A percentile compares a stretch with the other conserved stretches of the same genome.
phyloP scores from a whole-genome alignment of 2,888 invertebrate species.

The Drosophila putrida region DNA sequence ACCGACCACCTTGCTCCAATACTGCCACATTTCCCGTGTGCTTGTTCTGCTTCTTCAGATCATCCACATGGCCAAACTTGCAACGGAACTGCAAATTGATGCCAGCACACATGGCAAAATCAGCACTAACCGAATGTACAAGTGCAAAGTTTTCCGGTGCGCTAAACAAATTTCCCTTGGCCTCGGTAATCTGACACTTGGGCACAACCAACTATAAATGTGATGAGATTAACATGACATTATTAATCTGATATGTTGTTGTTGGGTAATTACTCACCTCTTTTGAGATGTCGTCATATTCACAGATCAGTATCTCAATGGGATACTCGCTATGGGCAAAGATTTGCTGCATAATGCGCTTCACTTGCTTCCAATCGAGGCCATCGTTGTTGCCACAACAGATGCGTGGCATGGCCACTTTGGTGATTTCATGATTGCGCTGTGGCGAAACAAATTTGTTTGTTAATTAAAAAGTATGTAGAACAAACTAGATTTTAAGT shows the following conservation, averaged over 20 bases:
- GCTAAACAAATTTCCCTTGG: slow-evolving; percentile 86
- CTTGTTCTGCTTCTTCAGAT: slow-evolving; percentile 81
- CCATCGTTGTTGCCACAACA: slow-evolving; percentile 88
- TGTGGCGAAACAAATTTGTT: slow-evolving; percentile 37
- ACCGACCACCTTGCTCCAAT: slow-evolving; percentile 85
- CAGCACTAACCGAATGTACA: slow-evolving; percentile 87
- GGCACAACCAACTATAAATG: slow-evolving; percentile 63
- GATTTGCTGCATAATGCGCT: slow-evolving; percentile 75
- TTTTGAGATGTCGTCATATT: slow-evolving; percentile 65
- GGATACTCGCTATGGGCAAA: slow-evolving; percentile 76
- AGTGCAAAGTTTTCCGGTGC: slow-evolving; percentile 86
- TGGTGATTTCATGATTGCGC: slow-evolving; percentile 86
- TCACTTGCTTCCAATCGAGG: slow-evolving; percentile 87
- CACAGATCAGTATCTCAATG: slow-evolving; percentile 77
- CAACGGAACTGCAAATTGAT: slow-evolving; percentile 86
- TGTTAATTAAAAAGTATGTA: neutral
- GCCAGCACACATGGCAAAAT: slow-evolving; percentile 87
- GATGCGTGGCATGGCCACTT: slow-evolving; percentile 88
- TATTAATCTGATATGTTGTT: slow-evolving; percentile 1
- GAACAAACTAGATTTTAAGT: neutral
- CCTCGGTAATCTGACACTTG: slow-evolving; percentile 83
- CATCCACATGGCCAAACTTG: slow-evolving; percentile 77
- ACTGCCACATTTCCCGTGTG: slow-evolving; percentile 86
- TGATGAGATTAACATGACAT: slow-evolving; percentile 1
- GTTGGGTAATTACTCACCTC: slow-evolving; percentile 45